A percentile compares a stretch with the other conserved stretches of the same genome.
These are phyloP conservation scores for Dryoscopus gambensis DNA, from an alignment of 2,113 vertebrate genomes.

Conservation along the genomic window DNA sequence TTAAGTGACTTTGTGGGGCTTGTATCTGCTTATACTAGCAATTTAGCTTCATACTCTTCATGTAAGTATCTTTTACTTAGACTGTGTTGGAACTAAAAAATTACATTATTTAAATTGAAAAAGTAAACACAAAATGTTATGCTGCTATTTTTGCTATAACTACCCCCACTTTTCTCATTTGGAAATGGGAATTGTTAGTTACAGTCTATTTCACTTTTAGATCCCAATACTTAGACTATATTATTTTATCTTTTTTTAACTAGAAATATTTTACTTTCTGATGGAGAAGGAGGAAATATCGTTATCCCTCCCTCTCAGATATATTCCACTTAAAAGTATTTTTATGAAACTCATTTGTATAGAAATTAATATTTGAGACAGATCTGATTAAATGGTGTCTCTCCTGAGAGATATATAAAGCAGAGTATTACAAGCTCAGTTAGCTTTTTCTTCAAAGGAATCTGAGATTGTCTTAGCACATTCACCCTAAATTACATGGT, in stretches of 20 bases:
- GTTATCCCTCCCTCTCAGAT: background rate
- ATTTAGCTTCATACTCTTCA: background rate
- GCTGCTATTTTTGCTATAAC: background rate
- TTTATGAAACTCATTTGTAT: background rate
- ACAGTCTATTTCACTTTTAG: background rate
- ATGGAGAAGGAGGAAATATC: background rate
- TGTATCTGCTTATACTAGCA: background rate
- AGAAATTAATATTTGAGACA: background rate
- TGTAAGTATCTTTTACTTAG: background rate
- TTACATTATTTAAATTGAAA: background rate
- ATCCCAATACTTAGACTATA: background rate
- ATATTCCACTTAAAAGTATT: background rate
- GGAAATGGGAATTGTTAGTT: background rate
- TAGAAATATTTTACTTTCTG: background rate
- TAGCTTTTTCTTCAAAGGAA: background rate
- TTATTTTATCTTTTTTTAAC: background rate
- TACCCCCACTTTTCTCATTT: background rate
- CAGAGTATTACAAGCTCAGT: background rate
- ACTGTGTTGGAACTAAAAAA: background rate
- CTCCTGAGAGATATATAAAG: background rate
- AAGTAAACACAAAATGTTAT: background rate
- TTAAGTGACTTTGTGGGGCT: accelerated
- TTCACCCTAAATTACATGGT: background rate
- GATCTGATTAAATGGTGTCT: background rate
- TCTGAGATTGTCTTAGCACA: background rate